phyloP scores from a whole-genome alignment of 2,888 invertebrate genomes.

The Netelia inedita region DNA sequence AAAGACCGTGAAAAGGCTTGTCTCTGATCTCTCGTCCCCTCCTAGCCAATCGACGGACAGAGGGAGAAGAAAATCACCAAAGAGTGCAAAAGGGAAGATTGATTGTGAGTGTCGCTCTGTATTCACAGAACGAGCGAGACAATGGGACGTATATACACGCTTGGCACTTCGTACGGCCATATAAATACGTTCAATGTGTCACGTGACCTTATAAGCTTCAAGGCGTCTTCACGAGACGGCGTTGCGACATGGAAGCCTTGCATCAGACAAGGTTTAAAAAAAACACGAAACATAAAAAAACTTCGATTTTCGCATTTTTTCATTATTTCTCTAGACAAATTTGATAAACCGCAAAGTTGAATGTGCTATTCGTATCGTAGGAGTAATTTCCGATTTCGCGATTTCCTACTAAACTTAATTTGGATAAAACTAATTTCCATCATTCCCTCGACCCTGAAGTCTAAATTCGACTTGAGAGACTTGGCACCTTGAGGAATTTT shows the following conservation, averaged over 20 bases:
- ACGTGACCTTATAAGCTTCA: slow-evolving; percentile 58
- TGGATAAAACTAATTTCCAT: no score
- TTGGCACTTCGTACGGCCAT: slow-evolving; percentile 51
- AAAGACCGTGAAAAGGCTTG: neutral
- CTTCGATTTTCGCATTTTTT: neutral
- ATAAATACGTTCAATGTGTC: slow-evolving; percentile 64
- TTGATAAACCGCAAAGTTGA: no score
- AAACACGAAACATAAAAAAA: neutral
- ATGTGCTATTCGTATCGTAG: no score
- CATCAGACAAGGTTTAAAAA: slow-evolving; percentile 18
- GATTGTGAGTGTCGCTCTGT: slow-evolving; percentile 53
- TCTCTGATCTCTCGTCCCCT: neutral
- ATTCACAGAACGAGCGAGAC: slow-evolving; percentile 48
- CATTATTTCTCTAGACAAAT: neutral
- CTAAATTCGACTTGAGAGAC: no score
- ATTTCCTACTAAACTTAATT: no score
- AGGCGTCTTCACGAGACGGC: slow-evolving; percentile 45
- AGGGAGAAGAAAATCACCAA: slow-evolving; percentile 20
- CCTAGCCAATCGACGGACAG: neutral
- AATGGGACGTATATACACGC: slow-evolving; percentile 59
- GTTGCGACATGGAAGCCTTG: slow-evolving; percentile 37
- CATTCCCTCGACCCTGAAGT: no score
- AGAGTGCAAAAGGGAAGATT: slow-evolving; percentile 54
- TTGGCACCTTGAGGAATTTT: no score
- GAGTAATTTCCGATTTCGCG: no score